Percentiles rank a stretch among this genome's conserved stretches.
Conservation (phyloP, 2,888 invertebrate species). For the Catonia carolina region DNA sequence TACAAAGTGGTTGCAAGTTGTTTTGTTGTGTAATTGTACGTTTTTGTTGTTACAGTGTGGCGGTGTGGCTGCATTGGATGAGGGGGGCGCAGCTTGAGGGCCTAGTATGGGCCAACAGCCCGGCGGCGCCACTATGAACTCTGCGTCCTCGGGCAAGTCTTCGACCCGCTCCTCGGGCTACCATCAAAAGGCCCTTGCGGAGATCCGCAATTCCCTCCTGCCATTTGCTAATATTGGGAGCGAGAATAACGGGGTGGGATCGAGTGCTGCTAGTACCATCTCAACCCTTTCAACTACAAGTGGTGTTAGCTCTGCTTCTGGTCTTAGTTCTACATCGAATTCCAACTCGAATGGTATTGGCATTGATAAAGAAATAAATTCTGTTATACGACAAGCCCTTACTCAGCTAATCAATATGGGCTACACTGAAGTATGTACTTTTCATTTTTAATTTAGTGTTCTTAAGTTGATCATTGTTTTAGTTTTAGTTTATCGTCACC, state of each 20-base stretch:
- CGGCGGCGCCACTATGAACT: constrained; percentile 47
- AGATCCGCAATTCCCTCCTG: constrained; percentile 73
- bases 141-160: constrained; percentile 49
- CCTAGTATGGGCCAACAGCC: constrained; percentile 50
- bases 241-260: constrained; percentile 53
- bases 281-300: constrained; percentile 56
- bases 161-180: constrained; percentile 70
- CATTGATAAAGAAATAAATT: constrained; percentile 55
- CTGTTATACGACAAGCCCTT: constrained; percentile 56
- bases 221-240: constrained; percentile 65
- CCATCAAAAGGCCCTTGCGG: constrained; percentile 79
- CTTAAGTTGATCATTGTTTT: too few species aligned
- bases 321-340: constrained; percentile 51
- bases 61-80: constrained; percentile 25
- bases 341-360: constrained; percentile 35
- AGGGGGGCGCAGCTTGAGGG: constrained; percentile 36
- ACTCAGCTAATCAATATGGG: constrained; percentile 63
- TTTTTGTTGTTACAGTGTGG: neutral
- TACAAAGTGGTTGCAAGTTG: too few species aligned
- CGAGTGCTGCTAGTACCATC: constrained; percentile 70
- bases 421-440: constrained; percentile 59
- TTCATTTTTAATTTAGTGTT: neutral
- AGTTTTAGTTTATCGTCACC: too few species aligned
- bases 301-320: constrained; percentile 54
- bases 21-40: too few species aligned